Conservation (phyloP, 1,140 invertebrate genomes). For the Oedothorax gibbosus region DNA sequence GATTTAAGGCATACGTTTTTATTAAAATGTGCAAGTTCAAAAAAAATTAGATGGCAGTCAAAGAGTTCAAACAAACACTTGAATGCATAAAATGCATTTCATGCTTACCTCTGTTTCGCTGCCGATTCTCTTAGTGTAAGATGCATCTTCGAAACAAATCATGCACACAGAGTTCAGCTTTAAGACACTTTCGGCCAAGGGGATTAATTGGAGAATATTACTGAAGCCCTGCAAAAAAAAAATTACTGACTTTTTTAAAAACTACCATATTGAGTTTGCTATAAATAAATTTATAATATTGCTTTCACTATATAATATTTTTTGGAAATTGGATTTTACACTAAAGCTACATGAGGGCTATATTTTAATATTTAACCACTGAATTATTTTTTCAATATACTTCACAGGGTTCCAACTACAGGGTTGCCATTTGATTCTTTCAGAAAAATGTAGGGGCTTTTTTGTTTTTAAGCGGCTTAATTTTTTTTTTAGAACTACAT, state of each 20-base stretch:
- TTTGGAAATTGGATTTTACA: too few relatives aligned
- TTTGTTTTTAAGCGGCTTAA: too few relatives aligned
- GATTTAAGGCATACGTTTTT: too few relatives aligned
- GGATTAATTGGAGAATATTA: constrained; percentile 75
- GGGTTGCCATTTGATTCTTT: too few relatives aligned
- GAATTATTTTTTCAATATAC: too few relatives aligned
- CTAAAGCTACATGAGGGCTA: too few relatives aligned
- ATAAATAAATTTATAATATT: not conserved
- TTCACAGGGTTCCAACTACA: too few relatives aligned
- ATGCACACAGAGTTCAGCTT: constrained; percentile 77
- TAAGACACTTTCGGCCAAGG: constrained; percentile 75
- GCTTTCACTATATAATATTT: not conserved
- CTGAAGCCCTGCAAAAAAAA: constrained; percentile 70
- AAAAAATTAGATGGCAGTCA: too few relatives aligned
- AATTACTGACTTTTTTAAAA: not conserved
- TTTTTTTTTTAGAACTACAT: too few relatives aligned
- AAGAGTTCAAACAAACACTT: not conserved
- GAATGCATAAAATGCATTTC: constrained; percentile 25
- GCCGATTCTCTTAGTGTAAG: constrained; percentile 74
- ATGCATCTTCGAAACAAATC: constrained; percentile 73
- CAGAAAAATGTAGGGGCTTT: too few relatives aligned
- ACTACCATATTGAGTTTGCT: not conserved
- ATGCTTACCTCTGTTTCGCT: constrained; percentile 70
- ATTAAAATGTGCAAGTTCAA: too few relatives aligned
- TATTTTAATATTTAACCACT: too few relatives aligned